These are phyloP conservation scores for Drusus annulatus DNA, from an alignment of 1,140 invertebrate species.

Conservation along the genomic window DNA sequence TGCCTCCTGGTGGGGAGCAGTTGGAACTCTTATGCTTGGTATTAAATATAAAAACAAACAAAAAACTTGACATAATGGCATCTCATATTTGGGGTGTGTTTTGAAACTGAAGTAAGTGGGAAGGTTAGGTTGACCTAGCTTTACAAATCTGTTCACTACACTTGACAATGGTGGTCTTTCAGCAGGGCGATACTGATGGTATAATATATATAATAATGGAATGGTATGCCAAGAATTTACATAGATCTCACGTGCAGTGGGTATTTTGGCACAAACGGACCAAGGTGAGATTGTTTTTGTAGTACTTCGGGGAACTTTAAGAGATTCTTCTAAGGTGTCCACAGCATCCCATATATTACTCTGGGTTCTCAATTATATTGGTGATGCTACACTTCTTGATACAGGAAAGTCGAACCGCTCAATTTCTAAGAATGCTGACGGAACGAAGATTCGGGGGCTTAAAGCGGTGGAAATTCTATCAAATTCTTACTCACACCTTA, in stretches of 20 bases:
- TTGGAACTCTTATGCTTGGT: no score
- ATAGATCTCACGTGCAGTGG: slow-evolving; percentile 1
- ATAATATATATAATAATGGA: no score
- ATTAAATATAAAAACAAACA: no score
- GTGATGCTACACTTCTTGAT: not conserved
- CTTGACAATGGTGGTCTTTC: no score
- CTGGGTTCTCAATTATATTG: not conserved
- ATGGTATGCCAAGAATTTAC: not conserved
- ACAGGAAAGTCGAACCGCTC: not conserved
- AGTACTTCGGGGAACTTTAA: slow-evolving; percentile 2
- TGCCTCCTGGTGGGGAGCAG: no score
- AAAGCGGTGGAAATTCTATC: not conserved
- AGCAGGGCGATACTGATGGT: no score
- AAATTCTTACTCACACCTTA: no score
- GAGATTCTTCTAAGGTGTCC: slow-evolving; percentile 13
- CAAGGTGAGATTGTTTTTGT: not conserved
- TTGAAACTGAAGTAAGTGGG: no score
- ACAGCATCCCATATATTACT: not conserved
- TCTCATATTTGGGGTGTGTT: no score
- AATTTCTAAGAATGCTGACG: slow-evolving; percentile 4
- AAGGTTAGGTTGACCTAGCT: no score
- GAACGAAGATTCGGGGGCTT: not conserved
- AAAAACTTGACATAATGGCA: no score
- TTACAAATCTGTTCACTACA: no score
- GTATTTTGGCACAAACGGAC: slow-evolving; percentile 24